phyloP scores from a whole-genome alignment of 2,888 invertebrate species.

The Notodonta dromedarius region DNA sequence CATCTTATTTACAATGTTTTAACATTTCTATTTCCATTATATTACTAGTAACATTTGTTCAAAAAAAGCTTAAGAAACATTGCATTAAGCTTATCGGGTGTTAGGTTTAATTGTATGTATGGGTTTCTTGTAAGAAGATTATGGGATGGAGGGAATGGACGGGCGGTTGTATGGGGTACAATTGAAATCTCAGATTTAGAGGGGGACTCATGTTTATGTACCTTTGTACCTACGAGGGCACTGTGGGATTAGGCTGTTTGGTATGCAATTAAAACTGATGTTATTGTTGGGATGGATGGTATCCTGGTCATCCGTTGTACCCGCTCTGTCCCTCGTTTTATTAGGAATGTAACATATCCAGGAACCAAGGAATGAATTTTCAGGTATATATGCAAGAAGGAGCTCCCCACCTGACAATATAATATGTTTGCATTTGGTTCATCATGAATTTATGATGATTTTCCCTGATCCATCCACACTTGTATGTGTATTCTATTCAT shows the following conservation, averaged over 20 bases:
- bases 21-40: constrained; percentile 2
- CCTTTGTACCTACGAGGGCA: neutral
- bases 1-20: too few species aligned
- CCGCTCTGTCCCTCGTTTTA: too few species aligned
- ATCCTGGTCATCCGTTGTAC: too few species aligned
- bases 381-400: too few species aligned
- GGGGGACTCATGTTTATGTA: constrained; percentile 18
- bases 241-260: neutral
- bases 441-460: too few species aligned
- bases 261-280: neutral
- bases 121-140: constrained; percentile 49
- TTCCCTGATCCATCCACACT: too few species aligned
- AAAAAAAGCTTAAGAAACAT: constrained; percentile 19
- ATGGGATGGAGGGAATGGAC: constrained; percentile 31
- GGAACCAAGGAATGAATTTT: too few species aligned
- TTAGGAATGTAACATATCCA: too few species aligned
- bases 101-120: constrained; percentile 55
- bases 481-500: too few species aligned
- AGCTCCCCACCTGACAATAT: too few species aligned
- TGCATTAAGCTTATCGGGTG: constrained; percentile 37
- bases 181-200: constrained; percentile 12
- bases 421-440: too few species aligned
- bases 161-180: constrained; percentile 33
- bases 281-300: too few species aligned
- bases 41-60: constrained; percentile 4